phyloP scores from a whole-genome alignment of 1,140 invertebrate species.

The Drosophila subpulchrella region DNA sequence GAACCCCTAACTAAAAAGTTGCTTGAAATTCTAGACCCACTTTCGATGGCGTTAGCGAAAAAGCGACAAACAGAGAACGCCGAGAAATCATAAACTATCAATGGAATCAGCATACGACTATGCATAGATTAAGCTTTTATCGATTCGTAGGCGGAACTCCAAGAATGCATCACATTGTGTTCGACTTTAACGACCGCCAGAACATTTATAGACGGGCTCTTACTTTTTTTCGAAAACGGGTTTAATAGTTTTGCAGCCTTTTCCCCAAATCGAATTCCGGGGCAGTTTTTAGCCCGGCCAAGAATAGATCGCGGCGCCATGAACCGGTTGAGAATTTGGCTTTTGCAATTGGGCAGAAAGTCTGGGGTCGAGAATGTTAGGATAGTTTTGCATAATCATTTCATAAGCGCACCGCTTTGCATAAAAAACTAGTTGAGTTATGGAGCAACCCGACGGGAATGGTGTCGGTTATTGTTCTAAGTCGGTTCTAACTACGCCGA shows the following conservation, averaged over 20 bases:
- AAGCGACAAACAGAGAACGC: neutral
- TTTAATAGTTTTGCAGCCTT: conserved; percentile 66
- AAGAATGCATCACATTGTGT: conserved; percentile 44
- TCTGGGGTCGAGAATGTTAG: conserved; percentile 33
- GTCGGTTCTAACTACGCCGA: conserved; percentile 27
- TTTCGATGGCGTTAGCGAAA: conserved; percentile 36
- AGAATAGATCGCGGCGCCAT: conserved; percentile 24
- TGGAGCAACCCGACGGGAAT: conserved; percentile 67
- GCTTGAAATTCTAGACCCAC: conserved; percentile 30
- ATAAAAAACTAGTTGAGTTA: conserved; percentile 74
- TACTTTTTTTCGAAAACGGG: conserved; percentile 60
- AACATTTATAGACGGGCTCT: conserved; percentile 52
- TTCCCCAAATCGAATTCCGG: conserved; percentile 43
- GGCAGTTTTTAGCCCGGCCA: conserved; percentile 25
- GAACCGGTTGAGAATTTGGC: conserved; percentile 61
- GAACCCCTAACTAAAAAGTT: conserved; percentile 41
- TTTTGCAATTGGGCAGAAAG: conserved; percentile 60
- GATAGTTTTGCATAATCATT: conserved; percentile 81
- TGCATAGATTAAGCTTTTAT: conserved; percentile 46
- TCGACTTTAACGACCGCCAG: conserved; percentile 54
- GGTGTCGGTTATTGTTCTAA: conserved; percentile 58
- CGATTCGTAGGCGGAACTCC: conserved; percentile 60
- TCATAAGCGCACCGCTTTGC: conserved; percentile 74
- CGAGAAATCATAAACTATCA: conserved; percentile 41
- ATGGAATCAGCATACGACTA: conserved; percentile 33